A percentile compares a stretch with the other conserved stretches of the same genome.
Conservation (phyloP, 2,797 vertebrate genomes). For the Tenualosa ilisha region DNA sequence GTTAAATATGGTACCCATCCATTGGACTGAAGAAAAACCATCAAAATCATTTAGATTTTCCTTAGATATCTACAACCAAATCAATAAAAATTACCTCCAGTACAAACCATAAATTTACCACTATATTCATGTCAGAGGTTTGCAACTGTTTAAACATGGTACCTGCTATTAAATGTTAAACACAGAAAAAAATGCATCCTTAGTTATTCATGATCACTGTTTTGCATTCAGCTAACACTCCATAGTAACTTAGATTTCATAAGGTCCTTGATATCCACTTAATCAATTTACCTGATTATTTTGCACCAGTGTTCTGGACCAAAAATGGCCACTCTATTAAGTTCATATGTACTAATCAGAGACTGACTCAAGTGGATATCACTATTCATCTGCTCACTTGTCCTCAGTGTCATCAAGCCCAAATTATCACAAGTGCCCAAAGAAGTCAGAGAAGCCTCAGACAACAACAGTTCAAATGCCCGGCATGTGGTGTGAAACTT, state of each 20-base stretch:
- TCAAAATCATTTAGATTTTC: neutral
- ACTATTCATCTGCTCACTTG: neutral
- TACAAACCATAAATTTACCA: neutral
- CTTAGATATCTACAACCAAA: neutral
- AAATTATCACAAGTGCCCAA: neutral
- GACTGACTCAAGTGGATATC: neutral
- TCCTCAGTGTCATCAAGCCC: neutral
- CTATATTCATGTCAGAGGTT: neutral
- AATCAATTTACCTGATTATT: constrained; percentile 12
- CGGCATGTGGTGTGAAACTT: neutral
- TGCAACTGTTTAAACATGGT: neutral
- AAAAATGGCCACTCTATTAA: constrained; percentile 7
- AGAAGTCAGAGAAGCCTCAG: neutral
- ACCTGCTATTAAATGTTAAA: neutral
- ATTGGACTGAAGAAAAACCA: neutral
- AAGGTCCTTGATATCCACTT: neutral
- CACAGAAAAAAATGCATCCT: neutral
- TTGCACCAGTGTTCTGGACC: neutral
- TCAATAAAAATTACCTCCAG: too few species aligned
- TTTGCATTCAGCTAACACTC: neutral
- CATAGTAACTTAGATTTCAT: neutral
- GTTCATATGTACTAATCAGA: neutral
- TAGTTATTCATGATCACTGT: neutral
- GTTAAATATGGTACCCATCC: neutral
- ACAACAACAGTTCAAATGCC: neutral